A percentile compares a stretch with the other conserved stretches of the same genome.
Conservation (phyloP, 2,113 vertebrate genomes). For the Regulus satrapa region DNA sequence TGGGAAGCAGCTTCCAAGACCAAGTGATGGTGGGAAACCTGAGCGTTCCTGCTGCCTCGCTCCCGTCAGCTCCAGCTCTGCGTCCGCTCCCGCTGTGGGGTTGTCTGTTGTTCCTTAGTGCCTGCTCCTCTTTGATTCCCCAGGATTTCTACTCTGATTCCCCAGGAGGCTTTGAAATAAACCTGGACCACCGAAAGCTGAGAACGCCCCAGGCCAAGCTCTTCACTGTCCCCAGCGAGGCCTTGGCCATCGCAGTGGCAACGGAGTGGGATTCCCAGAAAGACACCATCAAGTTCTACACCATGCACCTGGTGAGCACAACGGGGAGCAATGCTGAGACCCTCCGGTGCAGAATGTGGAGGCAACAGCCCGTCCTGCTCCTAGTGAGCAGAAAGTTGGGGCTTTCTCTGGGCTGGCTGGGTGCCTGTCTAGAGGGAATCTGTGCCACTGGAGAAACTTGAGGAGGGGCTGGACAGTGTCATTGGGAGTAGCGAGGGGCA, state of each 20-base stretch:
- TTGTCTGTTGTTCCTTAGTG: constrained; percentile 49
- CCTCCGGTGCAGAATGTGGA: not conserved
- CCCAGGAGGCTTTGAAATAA: constrained; percentile 91
- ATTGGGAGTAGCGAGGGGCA: not conserved
- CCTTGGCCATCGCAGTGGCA: constrained; percentile 90
- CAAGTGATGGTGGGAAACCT: not conserved
- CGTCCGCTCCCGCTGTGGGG: not conserved
- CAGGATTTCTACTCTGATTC: constrained; percentile 65
- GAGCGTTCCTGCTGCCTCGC: not conserved
- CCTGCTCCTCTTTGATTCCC: constrained; percentile 49
- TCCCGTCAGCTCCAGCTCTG: not conserved
- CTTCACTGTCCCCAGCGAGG: constrained; percentile 89
- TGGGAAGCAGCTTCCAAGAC: not conserved
- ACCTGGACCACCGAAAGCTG: constrained; percentile 89
- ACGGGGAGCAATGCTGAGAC: not conserved
- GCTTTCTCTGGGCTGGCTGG: not conserved
- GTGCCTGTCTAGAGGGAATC: not conserved
- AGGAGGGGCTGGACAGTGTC: not conserved
- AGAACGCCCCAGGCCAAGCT: constrained; percentile 92
- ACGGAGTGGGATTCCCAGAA: constrained; percentile 94
- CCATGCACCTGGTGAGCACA: constrained; percentile 88
- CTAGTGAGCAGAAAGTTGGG: not conserved
- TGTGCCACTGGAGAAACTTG: not conserved
- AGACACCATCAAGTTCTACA: constrained; percentile 91
- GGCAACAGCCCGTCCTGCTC: not conserved